These are phyloP conservation scores for Halcyon chelicuti DNA, from an alignment of 2,797 vertebrate genomes.

Conservation along the genomic window DNA sequence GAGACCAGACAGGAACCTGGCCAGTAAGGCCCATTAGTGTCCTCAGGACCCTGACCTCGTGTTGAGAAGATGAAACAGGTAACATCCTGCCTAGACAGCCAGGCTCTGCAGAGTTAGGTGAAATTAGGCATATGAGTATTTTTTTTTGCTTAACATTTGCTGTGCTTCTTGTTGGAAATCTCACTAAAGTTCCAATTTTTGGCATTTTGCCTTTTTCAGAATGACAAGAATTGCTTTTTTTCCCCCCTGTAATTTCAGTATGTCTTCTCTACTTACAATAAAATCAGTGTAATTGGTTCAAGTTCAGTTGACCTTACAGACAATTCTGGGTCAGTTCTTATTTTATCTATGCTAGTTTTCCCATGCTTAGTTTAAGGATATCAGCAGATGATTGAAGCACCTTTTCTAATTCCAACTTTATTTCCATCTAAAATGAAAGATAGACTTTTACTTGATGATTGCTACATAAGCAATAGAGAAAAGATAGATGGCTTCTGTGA, in stretches of 20 bases:
- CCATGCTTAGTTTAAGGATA: neutral
- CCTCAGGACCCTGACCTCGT: neutral
- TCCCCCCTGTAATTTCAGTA: neutral
- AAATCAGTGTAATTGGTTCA: neutral
- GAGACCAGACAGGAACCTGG: neutral
- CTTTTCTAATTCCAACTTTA: constrained; percentile 31
- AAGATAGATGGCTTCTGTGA: constrained; percentile 32
- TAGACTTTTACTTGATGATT: neutral
- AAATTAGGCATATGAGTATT: neutral
- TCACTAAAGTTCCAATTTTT: neutral
- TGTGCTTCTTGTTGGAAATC: neutral
- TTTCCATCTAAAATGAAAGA: constrained; percentile 42
- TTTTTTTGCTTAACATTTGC: neutral
- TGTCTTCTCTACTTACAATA: neutral
- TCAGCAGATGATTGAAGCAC: neutral
- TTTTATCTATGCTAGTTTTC: neutral
- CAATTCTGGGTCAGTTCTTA: neutral
- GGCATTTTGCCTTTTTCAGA: neutral
- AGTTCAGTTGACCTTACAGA: neutral
- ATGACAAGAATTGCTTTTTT: neutral
- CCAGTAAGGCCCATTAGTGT: neutral
- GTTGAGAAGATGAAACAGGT: neutral
- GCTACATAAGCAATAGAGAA: constrained; percentile 18
- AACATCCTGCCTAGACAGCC: neutral
- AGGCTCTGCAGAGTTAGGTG: neutral